Evolutionary conservation across 1,140 invertebrate species (phyloP).

Genomic region (Rhyacophila brunnea): DNA sequence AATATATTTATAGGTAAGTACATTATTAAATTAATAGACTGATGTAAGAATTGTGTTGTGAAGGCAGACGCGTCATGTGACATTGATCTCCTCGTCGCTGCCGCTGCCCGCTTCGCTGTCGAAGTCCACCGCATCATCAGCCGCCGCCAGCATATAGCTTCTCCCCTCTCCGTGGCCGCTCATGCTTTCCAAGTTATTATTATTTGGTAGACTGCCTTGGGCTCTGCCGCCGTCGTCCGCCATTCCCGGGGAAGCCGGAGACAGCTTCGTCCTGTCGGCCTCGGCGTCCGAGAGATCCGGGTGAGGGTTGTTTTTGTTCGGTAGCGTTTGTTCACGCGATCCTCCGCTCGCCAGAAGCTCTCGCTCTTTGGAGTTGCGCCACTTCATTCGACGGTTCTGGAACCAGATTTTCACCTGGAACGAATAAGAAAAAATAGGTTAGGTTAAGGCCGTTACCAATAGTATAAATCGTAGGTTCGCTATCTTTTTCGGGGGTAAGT

Average conservation of each 20-base stretch:
- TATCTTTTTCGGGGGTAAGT: too few species aligned
- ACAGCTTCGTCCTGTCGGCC: constrained; percentile 67
- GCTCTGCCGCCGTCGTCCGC: constrained; percentile 32
- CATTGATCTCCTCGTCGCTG: constrained; percentile 78
- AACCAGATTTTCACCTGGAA: constrained; percentile 95
- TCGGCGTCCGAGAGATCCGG: constrained; percentile 92
- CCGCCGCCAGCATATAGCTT: constrained; percentile 56
- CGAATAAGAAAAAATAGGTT: constrained; percentile 34
- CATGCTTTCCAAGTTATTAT: constrained; percentile 19
- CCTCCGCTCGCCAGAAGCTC: constrained; percentile 91
- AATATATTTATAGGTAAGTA: too few species aligned
- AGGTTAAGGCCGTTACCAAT: neutral
- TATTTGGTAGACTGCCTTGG: neutral
- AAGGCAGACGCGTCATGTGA: constrained; percentile 66
- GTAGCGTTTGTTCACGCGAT: constrained; percentile 90
- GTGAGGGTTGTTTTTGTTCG: constrained; percentile 96
- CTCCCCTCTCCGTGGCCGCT: constrained; percentile 40
- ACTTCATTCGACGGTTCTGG: constrained; percentile 94
- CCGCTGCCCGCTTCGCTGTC: constrained; percentile 71
- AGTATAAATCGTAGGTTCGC: too few species aligned
- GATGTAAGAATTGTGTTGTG: too few species aligned
- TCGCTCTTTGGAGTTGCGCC: constrained; percentile 95
- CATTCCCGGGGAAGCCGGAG: constrained; percentile 53
- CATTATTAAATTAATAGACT: too few species aligned
- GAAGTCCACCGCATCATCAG: constrained; percentile 55